Evolutionary conservation across 2,113 vertebrate species (phyloP).

Genomic region (Nothoprocta perdicaria): DNA sequence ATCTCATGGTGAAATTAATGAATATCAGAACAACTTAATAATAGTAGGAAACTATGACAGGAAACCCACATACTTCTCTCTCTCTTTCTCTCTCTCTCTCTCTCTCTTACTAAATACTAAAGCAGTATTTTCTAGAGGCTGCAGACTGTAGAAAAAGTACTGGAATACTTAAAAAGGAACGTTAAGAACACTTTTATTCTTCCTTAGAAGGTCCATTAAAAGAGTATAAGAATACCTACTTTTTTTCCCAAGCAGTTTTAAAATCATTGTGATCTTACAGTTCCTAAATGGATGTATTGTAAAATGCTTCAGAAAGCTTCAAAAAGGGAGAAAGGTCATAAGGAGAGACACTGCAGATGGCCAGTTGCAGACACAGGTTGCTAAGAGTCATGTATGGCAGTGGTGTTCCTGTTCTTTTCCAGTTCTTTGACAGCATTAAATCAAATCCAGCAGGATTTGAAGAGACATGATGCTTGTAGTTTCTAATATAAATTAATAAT

Average conservation of each 20-base stretch:
- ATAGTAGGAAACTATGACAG: background rate
- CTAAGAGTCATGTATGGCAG: background rate
- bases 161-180: background rate
- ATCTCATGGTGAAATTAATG: background rate
- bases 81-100: background rate
- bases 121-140: background rate
- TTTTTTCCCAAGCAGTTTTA: background rate
- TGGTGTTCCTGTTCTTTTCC: background rate
- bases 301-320: background rate
- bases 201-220: background rate
- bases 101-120: background rate
- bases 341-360: background rate
- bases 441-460: background rate
- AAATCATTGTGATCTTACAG: background rate
- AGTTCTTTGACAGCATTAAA: background rate
- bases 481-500: background rate
- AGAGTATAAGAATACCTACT: background rate
- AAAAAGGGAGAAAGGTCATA: background rate
- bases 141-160: background rate
- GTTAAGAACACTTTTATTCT: background rate
- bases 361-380: background rate
- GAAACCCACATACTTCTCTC: accelerated
- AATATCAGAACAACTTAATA: background rate
- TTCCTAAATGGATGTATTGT: background rate
- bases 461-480: background rate